Conservation (phyloP, 2,888 invertebrate species). For the Diaperis boleti region DNA sequence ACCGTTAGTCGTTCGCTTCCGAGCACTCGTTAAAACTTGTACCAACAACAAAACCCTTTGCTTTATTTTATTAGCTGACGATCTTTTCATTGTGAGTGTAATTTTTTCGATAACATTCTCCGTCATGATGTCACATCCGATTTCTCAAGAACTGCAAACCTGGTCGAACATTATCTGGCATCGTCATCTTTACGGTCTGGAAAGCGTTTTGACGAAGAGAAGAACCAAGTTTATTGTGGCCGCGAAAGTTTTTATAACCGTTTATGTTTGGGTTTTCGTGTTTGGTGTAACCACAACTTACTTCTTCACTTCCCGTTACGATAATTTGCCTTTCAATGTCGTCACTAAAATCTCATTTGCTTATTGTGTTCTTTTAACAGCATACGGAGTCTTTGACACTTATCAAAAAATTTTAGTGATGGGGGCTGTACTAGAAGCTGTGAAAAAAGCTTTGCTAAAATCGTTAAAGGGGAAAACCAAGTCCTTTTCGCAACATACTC, state of each 20-base stretch:
- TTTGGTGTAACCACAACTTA: neutral
- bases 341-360: neutral
- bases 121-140: neutral
- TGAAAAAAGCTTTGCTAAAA: neutral
- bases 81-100: neutral
- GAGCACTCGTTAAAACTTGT: neutral
- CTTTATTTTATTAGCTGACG: neutral
- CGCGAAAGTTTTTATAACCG: neutral
- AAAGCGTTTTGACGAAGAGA: neutral
- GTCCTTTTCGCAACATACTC: neutral
- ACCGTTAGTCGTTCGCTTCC: neutral
- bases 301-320: neutral
- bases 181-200: neutral
- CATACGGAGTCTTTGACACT: neutral
- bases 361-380: neutral
- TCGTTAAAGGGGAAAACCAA: neutral
- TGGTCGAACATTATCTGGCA: neutral
- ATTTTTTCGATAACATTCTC: neutral
- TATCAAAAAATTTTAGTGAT: constrained; percentile 2
- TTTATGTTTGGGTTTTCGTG: neutral
- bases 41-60: neutral
- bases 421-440: neutral
- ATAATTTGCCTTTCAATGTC: neutral
- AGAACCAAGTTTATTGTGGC: too few relatives aligned
- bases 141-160: neutral